These are phyloP conservation scores for Andricus curvator DNA, from an alignment of 2,888 invertebrate genomes.

Conservation along the genomic window DNA sequence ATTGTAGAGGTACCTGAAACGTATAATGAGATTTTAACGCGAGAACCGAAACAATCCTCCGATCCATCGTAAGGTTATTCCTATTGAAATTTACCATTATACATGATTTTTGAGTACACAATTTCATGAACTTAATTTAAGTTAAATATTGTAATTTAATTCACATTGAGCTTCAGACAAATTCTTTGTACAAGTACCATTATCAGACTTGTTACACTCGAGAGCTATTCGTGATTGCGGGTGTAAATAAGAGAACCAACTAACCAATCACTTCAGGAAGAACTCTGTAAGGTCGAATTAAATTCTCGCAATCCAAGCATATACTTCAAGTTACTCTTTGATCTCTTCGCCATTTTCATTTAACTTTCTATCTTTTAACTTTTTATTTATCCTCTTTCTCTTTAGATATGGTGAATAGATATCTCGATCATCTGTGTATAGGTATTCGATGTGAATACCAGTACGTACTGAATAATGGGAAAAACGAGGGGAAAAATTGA, in stretches of 20 bases:
- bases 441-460: no score
- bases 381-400: constrained; percentile 38
- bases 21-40: background rate
- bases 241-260: constrained; percentile 16
- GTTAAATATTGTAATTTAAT: background rate
- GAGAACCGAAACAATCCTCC: background rate
- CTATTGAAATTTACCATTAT: background rate
- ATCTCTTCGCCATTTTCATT: constrained; percentile 48
- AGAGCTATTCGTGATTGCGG: background rate
- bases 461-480: no score
- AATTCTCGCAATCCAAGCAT: background rate
- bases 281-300: constrained; percentile 5
- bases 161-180: background rate
- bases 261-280: background rate
- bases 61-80: background rate
- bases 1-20: background rate
- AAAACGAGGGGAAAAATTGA: no score
- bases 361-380: background rate
- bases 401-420: constrained; percentile 16
- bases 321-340: constrained; percentile 44
- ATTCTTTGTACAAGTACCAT: background rate
- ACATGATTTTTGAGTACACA: no score
- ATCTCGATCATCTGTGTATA: constrained; percentile 14
- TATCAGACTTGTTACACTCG: constrained; percentile 2
- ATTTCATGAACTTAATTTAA: background rate